Evolutionary conservation across 2,888 invertebrate species (phyloP), one percentile per base, ranked within the genome.

Genomic region (Junonia oenone): DNA sequence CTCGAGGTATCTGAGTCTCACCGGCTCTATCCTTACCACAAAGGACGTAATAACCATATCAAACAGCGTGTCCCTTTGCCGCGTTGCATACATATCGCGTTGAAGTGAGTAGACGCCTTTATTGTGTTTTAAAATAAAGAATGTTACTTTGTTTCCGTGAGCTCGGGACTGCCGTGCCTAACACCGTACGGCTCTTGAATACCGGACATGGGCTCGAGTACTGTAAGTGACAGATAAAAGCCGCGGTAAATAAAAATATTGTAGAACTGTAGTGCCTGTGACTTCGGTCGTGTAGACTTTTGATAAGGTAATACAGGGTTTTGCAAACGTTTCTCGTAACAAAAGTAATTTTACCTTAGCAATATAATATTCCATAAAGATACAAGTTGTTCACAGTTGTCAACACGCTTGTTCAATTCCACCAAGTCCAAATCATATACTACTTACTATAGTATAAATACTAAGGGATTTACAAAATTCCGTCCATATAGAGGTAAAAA

Each of bases 41-140:
- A 90, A 89, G 84, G 80, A 84, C 78, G 84, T 90, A 86, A 90
- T 89, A 89, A 88, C 89, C 90, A 90, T 89, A 89, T 90, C 88
- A 89, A 89, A 87, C 83, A 76, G 81, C 81, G 81, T 84, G 83
- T 88, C 86, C 88, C 82, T 85, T 78, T 72, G 81, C 81, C 77
- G 84, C 71, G 79, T 71, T 76, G 89, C 89, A 90, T 89, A 89
- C 89, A 85, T 86, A 89, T 84, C 73, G 80, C 66, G 67, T 69
- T 67, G 71, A 66, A 71, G 65, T 68, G 69, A 61, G 65, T 66
- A 70, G 73, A 72, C 73, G 73, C 75, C 71, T 76, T 79, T 82
- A 78, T 85, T 77, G 77, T 80, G 76, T 83, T 83, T 81, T 79
- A 84, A 83, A 83, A 75, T 78, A 76, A 79, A 87, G 82, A 85